phyloP scores from a whole-genome alignment of 2,113 vertebrate species.

The Henicopernis longicauda region DNA sequence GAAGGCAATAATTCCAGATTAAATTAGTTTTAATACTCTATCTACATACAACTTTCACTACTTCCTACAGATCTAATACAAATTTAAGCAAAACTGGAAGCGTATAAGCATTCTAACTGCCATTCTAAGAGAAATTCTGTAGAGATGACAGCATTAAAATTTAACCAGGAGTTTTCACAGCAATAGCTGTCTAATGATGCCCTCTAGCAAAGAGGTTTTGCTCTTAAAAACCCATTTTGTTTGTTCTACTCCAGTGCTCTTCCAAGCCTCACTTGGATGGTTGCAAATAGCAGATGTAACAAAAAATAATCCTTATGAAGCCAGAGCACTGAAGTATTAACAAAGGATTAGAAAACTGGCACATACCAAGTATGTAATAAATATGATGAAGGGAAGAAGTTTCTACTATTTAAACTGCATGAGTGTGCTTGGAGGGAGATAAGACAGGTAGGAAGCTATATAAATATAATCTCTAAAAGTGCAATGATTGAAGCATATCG shows the following conservation, averaged over 20 bases:
- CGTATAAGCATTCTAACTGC: background rate
- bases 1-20: background rate
- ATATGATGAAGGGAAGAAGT: background rate
- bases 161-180: slow-evolving; percentile 29
- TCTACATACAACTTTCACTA: background rate
- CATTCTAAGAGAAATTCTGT: background rate
- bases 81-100: background rate
- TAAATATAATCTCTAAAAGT: background rate
- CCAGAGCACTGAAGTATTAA: slow-evolving; percentile 8
- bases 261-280: background rate
- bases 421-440: background rate
- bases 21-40: background rate
- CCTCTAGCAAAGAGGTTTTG: slow-evolving; percentile 39
- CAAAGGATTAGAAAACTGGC: slow-evolving; percentile 12
- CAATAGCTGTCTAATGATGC: slow-evolving; percentile 31
- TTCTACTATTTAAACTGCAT: background rate
- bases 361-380: background rate
- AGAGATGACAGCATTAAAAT: slow-evolving; percentile 20
- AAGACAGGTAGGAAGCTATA: background rate
- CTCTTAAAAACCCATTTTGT: slow-evolving; percentile 44
- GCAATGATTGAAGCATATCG: background rate
- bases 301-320: background rate
- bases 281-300: background rate
- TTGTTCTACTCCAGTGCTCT: slow-evolving; percentile 39
- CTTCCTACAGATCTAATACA: background rate